These are phyloP conservation scores for Bicyclus anynana DNA, from an alignment of 1,140 invertebrate genomes.

Conservation along the genomic window DNA sequence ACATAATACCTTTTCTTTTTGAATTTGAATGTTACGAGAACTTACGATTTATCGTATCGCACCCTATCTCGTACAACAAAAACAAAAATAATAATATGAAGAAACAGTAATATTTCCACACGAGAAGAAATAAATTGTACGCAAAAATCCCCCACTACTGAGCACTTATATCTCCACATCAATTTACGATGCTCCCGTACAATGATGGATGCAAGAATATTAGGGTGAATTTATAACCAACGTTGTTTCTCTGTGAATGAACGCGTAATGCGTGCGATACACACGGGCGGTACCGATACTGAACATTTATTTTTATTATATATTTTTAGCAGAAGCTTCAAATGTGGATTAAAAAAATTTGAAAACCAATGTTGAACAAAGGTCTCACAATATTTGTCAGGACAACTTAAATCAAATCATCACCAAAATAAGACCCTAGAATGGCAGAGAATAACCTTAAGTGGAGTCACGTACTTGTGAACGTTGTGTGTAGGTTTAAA, in stretches of 20 bases:
- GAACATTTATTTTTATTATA: neutral
- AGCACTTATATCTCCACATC: neutral
- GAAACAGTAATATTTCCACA: neutral
- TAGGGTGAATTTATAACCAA: constrained; percentile 10
- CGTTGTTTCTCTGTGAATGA: constrained; percentile 7
- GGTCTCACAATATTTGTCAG: too few species aligned
- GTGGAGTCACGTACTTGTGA: too few species aligned
- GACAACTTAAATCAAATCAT: too few species aligned
- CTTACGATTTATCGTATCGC: too few species aligned
- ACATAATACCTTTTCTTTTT: too few species aligned
- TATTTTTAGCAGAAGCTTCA: too few species aligned
- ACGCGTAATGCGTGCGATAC: neutral
- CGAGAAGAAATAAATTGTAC: neutral
- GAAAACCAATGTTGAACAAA: too few species aligned
- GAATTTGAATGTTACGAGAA: too few species aligned
- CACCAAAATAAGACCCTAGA: too few species aligned
- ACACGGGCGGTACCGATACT: neutral
- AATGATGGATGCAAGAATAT: constrained; percentile 11
- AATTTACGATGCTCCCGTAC: constrained; percentile 2
- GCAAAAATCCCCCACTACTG: neutral
- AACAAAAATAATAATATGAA: neutral
- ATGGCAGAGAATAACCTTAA: too few species aligned
- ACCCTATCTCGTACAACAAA: neutral
- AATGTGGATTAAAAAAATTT: too few species aligned
- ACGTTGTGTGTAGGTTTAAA: too few species aligned